Percentiles rank a stretch among this genome's conserved stretches.
Evolutionary conservation across 2,797 vertebrate species (phyloP).

Genomic region (Ptychadena robeensis): DNA sequence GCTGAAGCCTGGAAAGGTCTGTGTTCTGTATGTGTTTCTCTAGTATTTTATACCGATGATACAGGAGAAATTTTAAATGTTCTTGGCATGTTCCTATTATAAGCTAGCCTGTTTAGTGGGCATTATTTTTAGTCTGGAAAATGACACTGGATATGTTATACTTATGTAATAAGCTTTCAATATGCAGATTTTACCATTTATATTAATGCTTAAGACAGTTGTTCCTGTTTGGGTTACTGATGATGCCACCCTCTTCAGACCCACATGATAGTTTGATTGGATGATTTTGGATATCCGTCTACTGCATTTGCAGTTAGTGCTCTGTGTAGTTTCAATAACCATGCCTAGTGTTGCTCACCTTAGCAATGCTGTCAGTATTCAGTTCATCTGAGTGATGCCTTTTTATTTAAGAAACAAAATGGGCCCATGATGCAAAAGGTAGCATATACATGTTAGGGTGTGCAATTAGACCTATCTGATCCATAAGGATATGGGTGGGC

Average conservation of each 20-base stretch:
- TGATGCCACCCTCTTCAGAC: not conserved
- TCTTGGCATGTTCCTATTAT: conserved; percentile 7
- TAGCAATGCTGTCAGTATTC: conserved; percentile 26
- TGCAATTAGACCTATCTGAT: not conserved
- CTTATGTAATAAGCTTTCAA: conserved; percentile 22
- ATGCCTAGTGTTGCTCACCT: not conserved
- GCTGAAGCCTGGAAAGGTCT: conserved; percentile 1
- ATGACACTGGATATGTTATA: conserved; percentile 6
- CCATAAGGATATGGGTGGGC: not conserved
- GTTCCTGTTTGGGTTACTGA: not conserved
- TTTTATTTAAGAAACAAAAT: not conserved
- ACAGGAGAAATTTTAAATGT: conserved; percentile 13
- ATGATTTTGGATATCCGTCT: not conserved
- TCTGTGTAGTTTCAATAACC: not conserved
- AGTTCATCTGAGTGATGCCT: not conserved
- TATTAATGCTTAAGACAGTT: conserved; percentile 11
- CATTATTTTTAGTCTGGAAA: conserved; percentile 10
- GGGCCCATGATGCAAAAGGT: not conserved
- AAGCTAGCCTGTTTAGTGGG: conserved; percentile 12
- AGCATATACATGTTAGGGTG: not conserved
- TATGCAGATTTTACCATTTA: not conserved
- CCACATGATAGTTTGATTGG: not conserved
- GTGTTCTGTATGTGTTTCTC: conserved; percentile 2
- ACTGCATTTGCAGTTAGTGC: not conserved
- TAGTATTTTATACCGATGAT: conserved; percentile 31